Percentiles rank a stretch among this genome's conserved stretches.
Evolutionary conservation across 2,797 vertebrate genomes (phyloP).

Genomic region (Arvicola amphibius): DNA sequence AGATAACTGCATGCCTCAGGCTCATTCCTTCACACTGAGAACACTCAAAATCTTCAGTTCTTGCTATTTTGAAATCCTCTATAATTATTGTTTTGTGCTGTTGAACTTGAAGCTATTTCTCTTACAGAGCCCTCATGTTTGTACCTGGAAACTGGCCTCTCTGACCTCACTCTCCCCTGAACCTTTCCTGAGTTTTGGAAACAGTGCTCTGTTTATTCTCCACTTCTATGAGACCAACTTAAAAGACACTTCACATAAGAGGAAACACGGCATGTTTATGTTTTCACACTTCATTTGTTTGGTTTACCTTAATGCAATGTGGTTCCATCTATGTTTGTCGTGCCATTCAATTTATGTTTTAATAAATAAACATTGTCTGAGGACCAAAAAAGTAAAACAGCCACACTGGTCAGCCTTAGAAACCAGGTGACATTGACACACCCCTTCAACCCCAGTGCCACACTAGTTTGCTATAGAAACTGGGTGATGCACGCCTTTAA

Average conservation of each 20-base stretch:
- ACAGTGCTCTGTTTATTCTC: not conserved
- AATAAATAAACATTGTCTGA: too few species aligned
- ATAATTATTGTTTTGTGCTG: not conserved
- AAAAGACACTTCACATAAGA: not conserved
- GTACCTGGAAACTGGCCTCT: not conserved
- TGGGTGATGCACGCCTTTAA: too few species aligned
- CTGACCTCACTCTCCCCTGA: too few species aligned
- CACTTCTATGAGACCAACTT: not conserved
- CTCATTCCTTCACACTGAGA: not conserved
- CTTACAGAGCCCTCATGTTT: not conserved
- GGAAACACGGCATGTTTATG: not conserved
- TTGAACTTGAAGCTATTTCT: not conserved
- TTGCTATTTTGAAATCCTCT: not conserved
- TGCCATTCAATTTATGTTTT: too few species aligned
- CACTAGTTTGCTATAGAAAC: too few species aligned
- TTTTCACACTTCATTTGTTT: not conserved
- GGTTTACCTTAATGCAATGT: not conserved
- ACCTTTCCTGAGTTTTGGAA: not conserved
- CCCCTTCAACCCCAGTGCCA: too few species aligned
- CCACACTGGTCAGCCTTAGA: too few species aligned
- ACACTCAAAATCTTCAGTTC: not conserved
- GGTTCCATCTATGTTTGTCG: not conserved
- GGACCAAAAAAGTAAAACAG: too few species aligned
- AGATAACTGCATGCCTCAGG: not conserved
- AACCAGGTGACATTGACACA: too few species aligned